Evolutionary conservation across 1,140 invertebrate genomes (phyloP), one percentile per base, ranked within the genome.

Genomic region (Gryllus bimaculatus): DNA sequence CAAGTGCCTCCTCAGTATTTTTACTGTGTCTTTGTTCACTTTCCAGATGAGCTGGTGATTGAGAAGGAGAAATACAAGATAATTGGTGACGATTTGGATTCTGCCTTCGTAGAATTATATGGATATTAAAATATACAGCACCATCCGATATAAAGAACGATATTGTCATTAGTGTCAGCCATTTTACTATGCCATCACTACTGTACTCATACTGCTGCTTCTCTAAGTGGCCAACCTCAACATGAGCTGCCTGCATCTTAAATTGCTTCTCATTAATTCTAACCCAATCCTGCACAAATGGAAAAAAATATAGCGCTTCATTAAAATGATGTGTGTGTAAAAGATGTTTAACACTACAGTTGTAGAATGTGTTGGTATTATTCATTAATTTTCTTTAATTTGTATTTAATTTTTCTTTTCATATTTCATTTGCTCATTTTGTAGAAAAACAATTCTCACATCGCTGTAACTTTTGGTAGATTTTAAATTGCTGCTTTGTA

Each of bases 31-130:
- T 80, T 49, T 54, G 8, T 79, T 79, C 75, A 76, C 74, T 84
- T 89, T 93, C 83, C 93, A 99, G 98, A 99, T 93, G 98, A 99
- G 88, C 92, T 99, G 88, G 95, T 99, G 84, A 92, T 93, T 85
- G 97, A 99, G 88, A 99, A 99, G 91, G 97, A 99, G 90, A 97
- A 97, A 87, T 99, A 98, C 94, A 99, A 99, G 90, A 93, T 95
- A 87, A 98, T 99, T 89, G 97, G 96, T 87, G 98, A 99, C 90
- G 98, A 99, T 88, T 91, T 99, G 91, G 98, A 99, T 89, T 93
- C 93, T 85, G 98, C 98, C 83, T 99, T 99, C 90, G 93, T 96
- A 86, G 97, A 99, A 88, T 92, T 99, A 87, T 98, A 98, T 88
- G 92, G 91, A 85, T 92, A 92, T 84, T 94, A 92, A 39, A 89